Base-by-base conservation (phyloP, 2,888 invertebrate genomes). In the Agriopis aurantiaria region DNA sequence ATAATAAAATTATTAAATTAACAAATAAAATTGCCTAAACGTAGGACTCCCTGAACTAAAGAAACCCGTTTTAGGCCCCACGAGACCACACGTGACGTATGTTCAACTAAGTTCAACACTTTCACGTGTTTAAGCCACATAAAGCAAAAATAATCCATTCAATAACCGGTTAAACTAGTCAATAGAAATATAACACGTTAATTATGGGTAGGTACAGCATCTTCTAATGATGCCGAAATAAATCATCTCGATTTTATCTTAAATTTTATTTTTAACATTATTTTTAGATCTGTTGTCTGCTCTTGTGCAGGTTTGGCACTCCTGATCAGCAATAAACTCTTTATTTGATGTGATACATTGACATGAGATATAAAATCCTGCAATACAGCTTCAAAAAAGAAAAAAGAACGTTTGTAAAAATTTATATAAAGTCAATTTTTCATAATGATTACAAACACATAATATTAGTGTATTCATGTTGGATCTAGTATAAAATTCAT, bases 121-220 rank as follows among this genome's bases (percentile, higher is more conserved):
- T 70, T 74, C 73, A 70, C 65, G 68, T 68, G 74, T 68, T 67
- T 61, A 52, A 10, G 62, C 52, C 60, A 71, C 55, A 71, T 65
- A 66, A 71, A 68, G 63, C 58, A 56, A 68, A 66, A 66, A 49
- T 69, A 71, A 73, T 73, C 62, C 68, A 62, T 49, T 56, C 61
- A 43, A 12, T 52, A 74, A 74, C 76, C 69, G 64, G 76, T 62
- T 8, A 17, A 68, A 70, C 74, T 9, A 62, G 74, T 23, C 68
- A 60, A 72, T 62, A 58, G 62, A 71, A 69, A 69, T 67, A 72
- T 66, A 69, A 74, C 64, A 65, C 71, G 73, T 72, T 65, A 69
- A 73, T 70, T 62, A 64, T 68, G 51, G 59, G 62, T 75, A 58
- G 65, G 56, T 65, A 52, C 6, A 65, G 62, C 63, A 61, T 62